Conservation (phyloP, 2,888 invertebrate species). For the Temnothorax ravouxi region DNA sequence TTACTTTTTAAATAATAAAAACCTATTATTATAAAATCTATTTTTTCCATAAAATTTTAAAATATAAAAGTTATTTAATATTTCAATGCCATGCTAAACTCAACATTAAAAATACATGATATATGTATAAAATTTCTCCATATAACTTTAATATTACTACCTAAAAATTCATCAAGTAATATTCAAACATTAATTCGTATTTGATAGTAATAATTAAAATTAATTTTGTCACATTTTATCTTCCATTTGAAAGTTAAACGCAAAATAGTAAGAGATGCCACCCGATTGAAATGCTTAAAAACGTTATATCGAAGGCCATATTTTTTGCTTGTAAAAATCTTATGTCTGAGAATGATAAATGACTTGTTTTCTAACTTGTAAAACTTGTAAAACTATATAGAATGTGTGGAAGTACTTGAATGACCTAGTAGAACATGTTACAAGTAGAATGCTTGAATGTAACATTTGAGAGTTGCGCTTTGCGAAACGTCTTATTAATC, state of each 20-base stretch:
- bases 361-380: background rate
- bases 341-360: conserved; percentile 26
- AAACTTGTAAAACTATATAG: conserved; percentile 16
- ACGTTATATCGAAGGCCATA: background rate
- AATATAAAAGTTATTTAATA: background rate
- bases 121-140: background rate
- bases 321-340: background rate
- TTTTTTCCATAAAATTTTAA: background rate
- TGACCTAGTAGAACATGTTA: conserved; percentile 5
- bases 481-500: conserved; percentile 58
- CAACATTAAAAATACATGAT: background rate
- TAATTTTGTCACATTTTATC: background rate
- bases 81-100: background rate
- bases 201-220: background rate
- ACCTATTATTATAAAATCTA: background rate
- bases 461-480: conserved; percentile 44
- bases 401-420: background rate
- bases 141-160: background rate
- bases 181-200: background rate
- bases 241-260: background rate
- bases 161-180: background rate
- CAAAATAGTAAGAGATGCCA: background rate
- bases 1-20: background rate
- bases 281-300: background rate
- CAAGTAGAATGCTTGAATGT: conserved; percentile 30